These are phyloP conservation scores for Cataglyphis hispanica DNA, from an alignment of 1,140 invertebrate species.

Conservation along the genomic window DNA sequence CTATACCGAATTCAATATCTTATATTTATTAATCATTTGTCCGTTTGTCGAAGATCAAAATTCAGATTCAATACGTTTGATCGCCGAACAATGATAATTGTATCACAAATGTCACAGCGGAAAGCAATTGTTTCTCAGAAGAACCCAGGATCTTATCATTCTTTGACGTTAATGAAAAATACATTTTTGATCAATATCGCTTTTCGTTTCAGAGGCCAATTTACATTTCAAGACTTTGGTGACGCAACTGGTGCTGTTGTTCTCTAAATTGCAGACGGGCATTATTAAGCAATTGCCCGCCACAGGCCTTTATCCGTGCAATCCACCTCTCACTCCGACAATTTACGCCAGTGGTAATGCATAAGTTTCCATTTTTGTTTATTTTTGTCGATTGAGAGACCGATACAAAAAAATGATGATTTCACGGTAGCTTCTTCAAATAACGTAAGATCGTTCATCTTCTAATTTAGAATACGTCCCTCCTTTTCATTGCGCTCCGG, in stretches of 20 bases:
- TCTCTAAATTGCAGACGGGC: conserved; percentile 82
- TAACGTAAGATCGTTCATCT: conserved; percentile 13
- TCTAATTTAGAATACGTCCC: conserved; percentile 24
- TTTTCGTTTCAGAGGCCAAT: conserved; percentile 79
- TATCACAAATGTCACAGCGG: not conserved
- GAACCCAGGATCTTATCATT: not conserved
- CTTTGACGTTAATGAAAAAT: conserved; percentile 39
- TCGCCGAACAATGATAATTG: conserved; percentile 19
- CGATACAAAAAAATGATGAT: conserved; percentile 24
- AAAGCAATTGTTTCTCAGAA: conserved; percentile 59
- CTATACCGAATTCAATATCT: not conserved
- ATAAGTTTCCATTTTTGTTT: not conserved
- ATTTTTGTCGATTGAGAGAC: not conserved
- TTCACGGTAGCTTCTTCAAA: not conserved
- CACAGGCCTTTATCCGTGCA: conserved; percentile 83
- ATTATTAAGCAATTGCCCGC: conserved; percentile 80
- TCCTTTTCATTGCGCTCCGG: not conserved
- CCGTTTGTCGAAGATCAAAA: not conserved
- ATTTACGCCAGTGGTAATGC: conserved; percentile 83
- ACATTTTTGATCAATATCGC: conserved; percentile 55
- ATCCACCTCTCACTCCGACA: conserved; percentile 82
- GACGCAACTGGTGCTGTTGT: conserved; percentile 83
- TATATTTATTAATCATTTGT: not conserved
- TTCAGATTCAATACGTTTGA: not conserved
- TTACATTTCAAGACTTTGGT: conserved; percentile 79